Evolutionary conservation across 2,113 vertebrate species (phyloP).

Genomic region (Erythrocercus mccallii): DNA sequence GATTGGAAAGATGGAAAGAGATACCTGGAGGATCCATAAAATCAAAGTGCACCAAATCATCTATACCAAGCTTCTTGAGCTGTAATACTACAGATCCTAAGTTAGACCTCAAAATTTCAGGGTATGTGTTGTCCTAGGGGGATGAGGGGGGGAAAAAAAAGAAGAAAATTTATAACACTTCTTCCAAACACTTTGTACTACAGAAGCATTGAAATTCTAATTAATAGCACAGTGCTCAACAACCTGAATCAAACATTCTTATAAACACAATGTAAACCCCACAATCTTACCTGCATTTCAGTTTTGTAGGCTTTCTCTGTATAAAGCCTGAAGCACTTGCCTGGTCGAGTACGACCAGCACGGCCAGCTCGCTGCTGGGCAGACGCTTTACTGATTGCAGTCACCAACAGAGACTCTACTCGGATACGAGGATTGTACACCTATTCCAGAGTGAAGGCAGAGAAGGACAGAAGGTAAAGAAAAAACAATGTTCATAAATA

Average conservation of each 20-base stretch:
- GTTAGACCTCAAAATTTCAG: constrained; percentile 95
- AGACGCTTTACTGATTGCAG: constrained; percentile 97
- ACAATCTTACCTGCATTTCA: constrained; percentile 89
- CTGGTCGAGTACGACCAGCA: constrained; percentile 91
- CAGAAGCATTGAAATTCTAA: background rate
- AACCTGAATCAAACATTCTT: background rate
- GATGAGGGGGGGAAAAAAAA: background rate
- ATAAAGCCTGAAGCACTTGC: constrained; percentile 95
- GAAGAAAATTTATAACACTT: background rate
- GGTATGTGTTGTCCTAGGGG: constrained; percentile 93
- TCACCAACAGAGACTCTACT: constrained; percentile 95
- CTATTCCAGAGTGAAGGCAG: constrained; percentile 49
- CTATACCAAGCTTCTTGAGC: constrained; percentile 95
- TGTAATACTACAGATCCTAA: constrained; percentile 94
- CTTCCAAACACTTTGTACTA: background rate
- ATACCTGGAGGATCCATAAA: constrained; percentile 98
- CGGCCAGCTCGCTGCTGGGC: constrained; percentile 98
- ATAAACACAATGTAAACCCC: accelerated
- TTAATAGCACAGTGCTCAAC: background rate
- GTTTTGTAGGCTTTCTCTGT: constrained; percentile 98
- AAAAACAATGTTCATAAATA: background rate
- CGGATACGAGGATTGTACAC: constrained; percentile 98
- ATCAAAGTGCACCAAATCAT: constrained; percentile 97
- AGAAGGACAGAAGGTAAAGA: background rate
- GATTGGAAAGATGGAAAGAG: background rate